These are phyloP conservation scores for Hiodon alosoides DNA, from an alignment of 2,113 vertebrate species.

Conservation along the genomic window DNA sequence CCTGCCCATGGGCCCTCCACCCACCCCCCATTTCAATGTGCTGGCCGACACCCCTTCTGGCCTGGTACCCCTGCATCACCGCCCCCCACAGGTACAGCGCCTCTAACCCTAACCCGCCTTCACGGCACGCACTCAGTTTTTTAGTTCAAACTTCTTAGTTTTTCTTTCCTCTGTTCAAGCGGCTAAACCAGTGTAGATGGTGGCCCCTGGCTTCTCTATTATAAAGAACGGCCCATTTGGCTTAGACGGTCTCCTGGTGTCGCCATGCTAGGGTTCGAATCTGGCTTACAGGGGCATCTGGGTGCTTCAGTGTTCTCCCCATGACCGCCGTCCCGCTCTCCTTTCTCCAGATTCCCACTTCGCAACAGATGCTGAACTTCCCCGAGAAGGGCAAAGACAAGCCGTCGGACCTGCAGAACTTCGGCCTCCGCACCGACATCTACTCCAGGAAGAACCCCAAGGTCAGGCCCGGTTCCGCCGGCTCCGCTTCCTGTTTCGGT, in stretches of 20 bases:
- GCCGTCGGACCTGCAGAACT: constrained; percentile 87
- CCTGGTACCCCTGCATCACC: constrained; percentile 84
- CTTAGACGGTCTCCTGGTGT: no score
- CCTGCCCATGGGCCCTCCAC: constrained; percentile 91
- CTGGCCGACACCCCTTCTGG: constrained; percentile 90
- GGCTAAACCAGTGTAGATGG: no score
- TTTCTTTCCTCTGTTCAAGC: no score
- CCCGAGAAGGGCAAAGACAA: constrained; percentile 91
- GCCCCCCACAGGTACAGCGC: constrained; percentile 65
- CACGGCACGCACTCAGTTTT: not conserved
- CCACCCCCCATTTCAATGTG: constrained; percentile 94
- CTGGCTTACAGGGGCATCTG: not conserved
- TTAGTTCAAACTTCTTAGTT: no score
- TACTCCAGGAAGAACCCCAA: constrained; percentile 90
- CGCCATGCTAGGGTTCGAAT: not conserved
- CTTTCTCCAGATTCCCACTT: constrained; percentile 73
- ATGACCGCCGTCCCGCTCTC: not conserved
- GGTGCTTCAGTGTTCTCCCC: not conserved
- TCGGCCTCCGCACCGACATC: constrained; percentile 86
- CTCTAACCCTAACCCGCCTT: not conserved
- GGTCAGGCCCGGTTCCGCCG: constrained; percentile 52
- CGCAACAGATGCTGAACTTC: constrained; percentile 89
- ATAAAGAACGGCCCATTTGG: no score
- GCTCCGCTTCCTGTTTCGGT: not conserved
- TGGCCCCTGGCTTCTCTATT: no score